Evolutionary conservation across 2,113 vertebrate genomes (phyloP), one percentile per base, ranked within the genome.

Genomic region (Oxyura jamaicensis): DNA sequence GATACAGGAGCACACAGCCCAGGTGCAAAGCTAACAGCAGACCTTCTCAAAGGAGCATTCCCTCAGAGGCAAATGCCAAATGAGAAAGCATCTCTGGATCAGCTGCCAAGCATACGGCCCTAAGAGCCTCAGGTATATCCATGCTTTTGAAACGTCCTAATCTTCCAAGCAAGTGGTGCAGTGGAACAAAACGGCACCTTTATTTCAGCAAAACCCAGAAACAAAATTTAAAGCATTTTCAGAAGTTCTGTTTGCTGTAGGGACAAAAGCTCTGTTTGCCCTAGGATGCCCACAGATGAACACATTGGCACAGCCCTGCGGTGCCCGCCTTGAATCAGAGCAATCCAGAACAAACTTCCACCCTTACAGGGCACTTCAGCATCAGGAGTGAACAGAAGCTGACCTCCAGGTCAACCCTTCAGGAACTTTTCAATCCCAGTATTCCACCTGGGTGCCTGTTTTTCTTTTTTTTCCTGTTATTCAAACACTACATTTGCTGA

Each of bases 161-260:
- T n/a, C 66, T 16, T 3, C 2, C 9, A 28, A 33, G 62, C 0
- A 23, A 71, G 85, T 1, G 0, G 19, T 20, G 5, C 1, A 8
- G 36, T 78, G 65, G 28, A 50, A 41, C 33, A 33, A n/a, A 58
- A 58, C 4, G 19, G 56, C 58, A 4, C 5, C 4, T 48, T 28
- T 2, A 31, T 58, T 12, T 68, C 71, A 63, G 77, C n/a, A 53
- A 46, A 42, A 11, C 18, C 31, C 14, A 5, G 50, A 48, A 23
- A 13, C 42, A 48, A 67, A 48, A 20, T 20, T 73, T 15, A 44
- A 63, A 66, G 41, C 50, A 44, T 1, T 20, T 16, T 26, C 84
- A 62, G 50, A 33, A 74, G 35, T 23, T 42, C 35, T 58, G 29
- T 52, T 78, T 62, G 65, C 65, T 74, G 41, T 18, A 76, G 25